Base-by-base conservation (phyloP, 2,797 vertebrate species). In the Urocyon cinereoargenteus region DNA sequence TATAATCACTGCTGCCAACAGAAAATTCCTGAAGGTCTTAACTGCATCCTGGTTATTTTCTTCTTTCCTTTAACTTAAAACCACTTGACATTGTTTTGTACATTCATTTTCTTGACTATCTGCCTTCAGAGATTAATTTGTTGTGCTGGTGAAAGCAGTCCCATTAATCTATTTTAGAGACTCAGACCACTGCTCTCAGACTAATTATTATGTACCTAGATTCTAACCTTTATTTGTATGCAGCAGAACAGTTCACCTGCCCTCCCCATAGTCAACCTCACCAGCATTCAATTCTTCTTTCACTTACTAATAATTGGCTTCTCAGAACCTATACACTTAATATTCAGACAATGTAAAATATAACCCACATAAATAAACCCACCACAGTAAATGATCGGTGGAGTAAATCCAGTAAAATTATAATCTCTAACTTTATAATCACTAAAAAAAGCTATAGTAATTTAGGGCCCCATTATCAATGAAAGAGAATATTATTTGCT, bases 121-220 rank as follows among this genome's bases (percentile, higher is more conserved):
- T 45, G 28, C 40, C 24, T 97, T 95, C 86, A 97, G 82, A 92
- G 88, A 96, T 94, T 13, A 45, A 53, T 98, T 91, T 94, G 45
- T 87, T 77, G 83, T 96, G 82, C 6, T 93, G 89, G 26, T 57
- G 83, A 2, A 10, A 62, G 78, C 22, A 36, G 21, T 21, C 49
- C 18, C 79, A 13, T 53, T 97, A 61, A 95, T 96, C 92, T 94
- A n/a, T 57, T 88, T 96, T 40, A 78, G 72, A 93, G 59, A 77
- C 40, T 51, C 28, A 73, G 77, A 82, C 61, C 36, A n/a, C 49
- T 96, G 82, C 90, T 98, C 95, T 94, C 78, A 75, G 72, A 97
- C 84, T 53, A 95, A 5, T 81, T 14, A 91, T 61, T 85, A 97
- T 97, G 68, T 53, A 77, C 28, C 64, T 15, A 34, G 97, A 97